These are phyloP conservation scores for Nestor notabilis DNA, from an alignment of 2,113 vertebrate species.

Conservation along the genomic window DNA sequence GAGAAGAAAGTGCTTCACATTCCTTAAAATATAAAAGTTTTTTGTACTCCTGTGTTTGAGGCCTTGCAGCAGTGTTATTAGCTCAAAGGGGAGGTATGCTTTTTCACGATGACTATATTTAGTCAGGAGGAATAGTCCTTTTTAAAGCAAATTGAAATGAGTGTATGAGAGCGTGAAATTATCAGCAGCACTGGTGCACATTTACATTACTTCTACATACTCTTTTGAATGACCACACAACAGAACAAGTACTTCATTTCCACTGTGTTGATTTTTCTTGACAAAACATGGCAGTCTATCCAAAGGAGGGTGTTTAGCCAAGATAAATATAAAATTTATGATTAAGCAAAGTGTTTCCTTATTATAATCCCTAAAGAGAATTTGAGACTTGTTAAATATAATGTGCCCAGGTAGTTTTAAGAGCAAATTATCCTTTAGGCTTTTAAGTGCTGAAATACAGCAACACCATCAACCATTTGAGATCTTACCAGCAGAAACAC, in stretches of 20 bases:
- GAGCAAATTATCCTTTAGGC: conserved; percentile 29
- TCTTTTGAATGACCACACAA: conserved; percentile 63
- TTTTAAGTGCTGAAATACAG: conserved; percentile 21
- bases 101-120: conserved; percentile 62
- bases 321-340: conserved; percentile 74
- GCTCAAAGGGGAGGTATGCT: conserved; percentile 13
- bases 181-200: conserved; percentile 16
- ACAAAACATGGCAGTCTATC: conserved; percentile 65
- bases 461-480: neutral
- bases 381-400: conserved; percentile 69
- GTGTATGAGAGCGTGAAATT: conserved; percentile 61
- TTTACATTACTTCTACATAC: conserved; percentile 63
- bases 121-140: conserved; percentile 62
- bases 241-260: conserved; percentile 60
- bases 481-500: neutral
- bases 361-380: conserved; percentile 64
- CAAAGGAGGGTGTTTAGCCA: conserved; percentile 65
- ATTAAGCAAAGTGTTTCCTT: conserved; percentile 67
- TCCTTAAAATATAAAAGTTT: conserved; percentile 10
- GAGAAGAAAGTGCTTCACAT: neutral
- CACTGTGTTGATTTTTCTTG: conserved; percentile 70
- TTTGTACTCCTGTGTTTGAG: conserved; percentile 7
- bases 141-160: conserved; percentile 65
- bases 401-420: conserved; percentile 54
- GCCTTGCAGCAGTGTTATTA: conserved; percentile 36